A percentile compares a stretch with the other conserved stretches of the same genome.
phyloP scores from a whole-genome alignment of 2,113 vertebrate species.

The Oostethus manadensis region DNA sequence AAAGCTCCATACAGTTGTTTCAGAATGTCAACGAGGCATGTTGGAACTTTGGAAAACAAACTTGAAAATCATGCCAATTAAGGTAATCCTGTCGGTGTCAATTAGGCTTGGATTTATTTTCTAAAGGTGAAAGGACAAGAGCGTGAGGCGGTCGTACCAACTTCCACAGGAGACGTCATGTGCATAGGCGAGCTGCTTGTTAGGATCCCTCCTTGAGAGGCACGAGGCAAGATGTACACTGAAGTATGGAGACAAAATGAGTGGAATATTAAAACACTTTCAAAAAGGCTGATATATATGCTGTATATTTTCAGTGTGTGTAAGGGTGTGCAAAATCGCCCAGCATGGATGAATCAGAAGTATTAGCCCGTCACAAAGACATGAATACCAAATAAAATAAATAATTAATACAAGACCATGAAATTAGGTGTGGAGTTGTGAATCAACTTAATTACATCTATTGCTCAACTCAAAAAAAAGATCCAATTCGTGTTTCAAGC shows the following conservation, averaged over 20 bases:
- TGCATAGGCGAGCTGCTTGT: conserved; percentile 10
- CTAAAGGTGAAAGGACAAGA: conserved; percentile 30
- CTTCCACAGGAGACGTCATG: not conserved
- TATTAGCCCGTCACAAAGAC: conserved; percentile 20
- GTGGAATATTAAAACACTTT: conserved; percentile 28
- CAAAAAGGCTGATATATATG: conserved; percentile 14
- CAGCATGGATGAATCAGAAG: conserved; percentile 18
- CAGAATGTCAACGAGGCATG: conserved; percentile 58
- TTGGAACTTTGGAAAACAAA: conserved; percentile 51
- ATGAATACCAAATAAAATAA: conserved; percentile 18
- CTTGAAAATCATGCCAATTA: conserved; percentile 51
- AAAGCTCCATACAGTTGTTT: conserved; percentile 32
- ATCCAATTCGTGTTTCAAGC: conserved; percentile 58
- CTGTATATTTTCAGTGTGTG: conserved; percentile 3
- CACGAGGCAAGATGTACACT: conserved; percentile 2
- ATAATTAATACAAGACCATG: conserved; percentile 9
- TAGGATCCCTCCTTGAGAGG: conserved; percentile 18
- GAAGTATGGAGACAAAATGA: conserved; percentile 24
- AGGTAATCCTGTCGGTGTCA: conserved; percentile 59
- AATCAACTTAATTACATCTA: conserved; percentile 48
- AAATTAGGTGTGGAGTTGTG: conserved; percentile 12
- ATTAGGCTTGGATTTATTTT: conserved; percentile 48
- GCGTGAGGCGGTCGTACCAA: conserved; percentile 13
- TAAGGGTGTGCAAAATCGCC: conserved; percentile 8
- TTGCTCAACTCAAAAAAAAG: conserved; percentile 44